Evolutionary conservation across 2,888 invertebrate species (phyloP), one percentile per base, ranked within the genome.

Genomic region (Cyclophora punctaria): DNA sequence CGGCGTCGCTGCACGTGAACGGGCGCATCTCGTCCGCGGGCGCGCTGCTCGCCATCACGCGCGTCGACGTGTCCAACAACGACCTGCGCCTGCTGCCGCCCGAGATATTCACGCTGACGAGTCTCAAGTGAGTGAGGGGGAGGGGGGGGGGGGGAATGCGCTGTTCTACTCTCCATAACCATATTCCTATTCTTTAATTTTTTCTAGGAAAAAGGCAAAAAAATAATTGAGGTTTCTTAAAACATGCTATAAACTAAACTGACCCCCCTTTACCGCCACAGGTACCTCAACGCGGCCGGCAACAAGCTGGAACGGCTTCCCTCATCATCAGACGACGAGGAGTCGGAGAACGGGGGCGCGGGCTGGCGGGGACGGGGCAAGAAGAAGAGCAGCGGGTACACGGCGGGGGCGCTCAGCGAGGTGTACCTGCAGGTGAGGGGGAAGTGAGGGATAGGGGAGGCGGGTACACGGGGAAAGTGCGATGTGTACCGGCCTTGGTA

Each of bases 61-160:
- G 98, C 42, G 87, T 99, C 35, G 99, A 99, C 78, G 90, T 99
- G 44, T 97, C 98, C 4, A 93, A 94, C 73, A 99, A 99, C 81
- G 92, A 93, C 52, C 89, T 99, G 47, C 90, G 92, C 0, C 88
- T 91, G 35, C 78, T 99, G 62, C 99, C 99, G 0, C 81, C 92
- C 0, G 93, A 93, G 51, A 88, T 99, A 46, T 97, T 98, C 76
- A 92, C 94, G 55, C 86, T 98, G 66, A 91, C 93, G 55, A 97
- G 97, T 67, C 83, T 98, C 45, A 92, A 91, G 89, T 91, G 4
- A 34, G 7, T 5, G 20, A 3, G 34, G 3, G 3, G 6, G 2
- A 2, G 37, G 2, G 37, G 37, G 37, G 37, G 2, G 37, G 37
- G 37, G 37, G 5, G 37, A 37, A n/a, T 2, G 20, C 20, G 20